These are phyloP conservation scores for Crax fasciolata DNA, from an alignment of 2,797 vertebrate species.

Conservation along the genomic window DNA sequence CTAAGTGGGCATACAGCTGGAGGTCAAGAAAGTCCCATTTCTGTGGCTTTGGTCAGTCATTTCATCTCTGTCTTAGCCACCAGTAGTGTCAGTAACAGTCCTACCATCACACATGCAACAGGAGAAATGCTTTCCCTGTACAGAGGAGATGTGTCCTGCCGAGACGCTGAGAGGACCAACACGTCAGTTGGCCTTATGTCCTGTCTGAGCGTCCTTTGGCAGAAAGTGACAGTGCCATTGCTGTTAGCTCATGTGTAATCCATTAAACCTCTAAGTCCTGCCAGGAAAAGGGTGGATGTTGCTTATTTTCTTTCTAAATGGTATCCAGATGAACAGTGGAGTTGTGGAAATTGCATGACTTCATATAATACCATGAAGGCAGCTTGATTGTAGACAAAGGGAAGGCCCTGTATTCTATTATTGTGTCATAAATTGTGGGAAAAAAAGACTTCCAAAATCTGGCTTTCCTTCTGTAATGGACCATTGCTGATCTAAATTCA, in stretches of 20 bases:
- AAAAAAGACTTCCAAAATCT: background rate
- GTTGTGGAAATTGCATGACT: background rate
- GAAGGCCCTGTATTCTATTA: background rate
- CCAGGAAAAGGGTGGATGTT: background rate
- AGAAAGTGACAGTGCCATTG: background rate
- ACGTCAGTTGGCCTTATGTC: background rate
- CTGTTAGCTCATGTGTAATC: background rate
- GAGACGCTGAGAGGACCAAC: background rate
- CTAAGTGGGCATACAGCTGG: rapidly evolving
- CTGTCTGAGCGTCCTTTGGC: background rate
- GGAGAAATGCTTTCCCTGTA: background rate
- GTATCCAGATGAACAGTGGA: background rate
- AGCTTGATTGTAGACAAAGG: background rate
- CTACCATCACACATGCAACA: background rate
- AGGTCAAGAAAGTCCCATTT: background rate
- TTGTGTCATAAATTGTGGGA: background rate
- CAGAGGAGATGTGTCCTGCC: background rate
- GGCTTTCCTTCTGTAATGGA: background rate
- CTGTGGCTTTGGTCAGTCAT: background rate
- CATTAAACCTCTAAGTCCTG: background rate
- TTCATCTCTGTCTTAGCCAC: background rate
- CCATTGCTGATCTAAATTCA: background rate
- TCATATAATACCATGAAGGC: background rate
- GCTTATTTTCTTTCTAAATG: background rate
- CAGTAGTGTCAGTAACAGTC: background rate